phyloP scores from a whole-genome alignment of 2,888 invertebrate genomes.

The Tetropium fuscum region DNA sequence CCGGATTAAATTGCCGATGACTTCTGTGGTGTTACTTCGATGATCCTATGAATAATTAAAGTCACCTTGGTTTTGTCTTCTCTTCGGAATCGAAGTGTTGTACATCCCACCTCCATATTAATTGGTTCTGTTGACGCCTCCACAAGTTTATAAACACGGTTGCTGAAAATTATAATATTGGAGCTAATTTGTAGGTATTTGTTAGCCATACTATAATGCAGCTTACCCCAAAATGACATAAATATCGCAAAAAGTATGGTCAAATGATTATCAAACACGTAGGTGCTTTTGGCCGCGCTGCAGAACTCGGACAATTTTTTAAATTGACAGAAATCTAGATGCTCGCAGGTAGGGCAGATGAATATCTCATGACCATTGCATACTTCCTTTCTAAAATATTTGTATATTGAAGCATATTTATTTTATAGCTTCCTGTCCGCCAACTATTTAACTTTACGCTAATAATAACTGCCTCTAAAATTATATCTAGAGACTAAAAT shows the following conservation, averaged over 20 bases:
- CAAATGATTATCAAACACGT: constrained; percentile 59
- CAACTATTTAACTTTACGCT: too few relatives aligned
- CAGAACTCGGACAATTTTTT: constrained; percentile 69
- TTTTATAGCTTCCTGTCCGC: background rate
- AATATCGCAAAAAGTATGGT: constrained; percentile 55
- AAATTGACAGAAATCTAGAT: constrained; percentile 65
- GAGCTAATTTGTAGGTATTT: background rate
- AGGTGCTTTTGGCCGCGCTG: constrained; percentile 65
- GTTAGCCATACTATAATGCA: background rate
- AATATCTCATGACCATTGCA: constrained; percentile 56
- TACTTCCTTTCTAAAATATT: constrained; percentile 50
- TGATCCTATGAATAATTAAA: too few relatives aligned
- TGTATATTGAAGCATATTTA: background rate
- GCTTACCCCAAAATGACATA: constrained; percentile 60
- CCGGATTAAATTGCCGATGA: too few relatives aligned
- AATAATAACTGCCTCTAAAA: too few relatives aligned
- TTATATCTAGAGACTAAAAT: too few relatives aligned
- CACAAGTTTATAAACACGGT: constrained; percentile 56
- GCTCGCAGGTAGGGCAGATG: constrained; percentile 72
- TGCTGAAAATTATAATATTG: constrained; percentile 42
- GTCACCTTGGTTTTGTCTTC: constrained; percentile 40
- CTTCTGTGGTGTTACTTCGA: too few relatives aligned
- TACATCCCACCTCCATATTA: constrained; percentile 55
- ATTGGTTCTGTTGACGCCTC: constrained; percentile 51
- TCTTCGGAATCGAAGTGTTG: constrained; percentile 28